Percentiles rank a stretch among this genome's conserved stretches.
Conservation (phyloP, 2,113 vertebrate genomes). For the Cebus imitator region DNA sequence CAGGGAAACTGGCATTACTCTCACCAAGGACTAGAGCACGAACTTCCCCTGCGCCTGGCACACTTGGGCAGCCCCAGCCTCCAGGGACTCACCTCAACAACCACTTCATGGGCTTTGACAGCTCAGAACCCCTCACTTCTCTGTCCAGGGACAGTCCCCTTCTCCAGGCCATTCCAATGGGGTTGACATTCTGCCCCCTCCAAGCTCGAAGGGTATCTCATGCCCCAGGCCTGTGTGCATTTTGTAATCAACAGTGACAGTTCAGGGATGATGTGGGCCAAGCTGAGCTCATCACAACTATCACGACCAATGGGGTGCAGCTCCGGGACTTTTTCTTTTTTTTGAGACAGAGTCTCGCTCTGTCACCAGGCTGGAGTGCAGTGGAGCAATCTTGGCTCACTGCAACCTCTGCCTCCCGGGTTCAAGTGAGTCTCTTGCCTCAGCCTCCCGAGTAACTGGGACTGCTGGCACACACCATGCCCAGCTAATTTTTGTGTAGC, state of each 20-base stretch:
- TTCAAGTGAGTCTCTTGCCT: too few relatives aligned
- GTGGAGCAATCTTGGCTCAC: too few relatives aligned
- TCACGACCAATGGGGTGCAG: neutral
- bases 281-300: neutral
- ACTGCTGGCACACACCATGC: fast-evolving
- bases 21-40: neutral
- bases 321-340: neutral
- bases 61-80: fast-evolving
- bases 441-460: too few relatives aligned
- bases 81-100: neutral
- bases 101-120: neutral
- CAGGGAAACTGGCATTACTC: too few relatives aligned
- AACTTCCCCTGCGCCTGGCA: neutral
- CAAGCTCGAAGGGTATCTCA: neutral
- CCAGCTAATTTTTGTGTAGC: too few relatives aligned
- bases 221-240: neutral
- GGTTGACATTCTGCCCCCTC: neutral
- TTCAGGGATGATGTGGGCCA: fast-evolving
- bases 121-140: neutral
- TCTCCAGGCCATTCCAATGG: fast-evolving
- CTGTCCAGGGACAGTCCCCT: too few relatives aligned
- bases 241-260: fast-evolving
- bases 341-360: too few relatives aligned
- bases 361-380: too few relatives aligned
- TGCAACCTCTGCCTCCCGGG: too few relatives aligned